Evolutionary conservation across 1,140 invertebrate genomes (phyloP).

Genomic region (Polypedilum pembai): DNA sequence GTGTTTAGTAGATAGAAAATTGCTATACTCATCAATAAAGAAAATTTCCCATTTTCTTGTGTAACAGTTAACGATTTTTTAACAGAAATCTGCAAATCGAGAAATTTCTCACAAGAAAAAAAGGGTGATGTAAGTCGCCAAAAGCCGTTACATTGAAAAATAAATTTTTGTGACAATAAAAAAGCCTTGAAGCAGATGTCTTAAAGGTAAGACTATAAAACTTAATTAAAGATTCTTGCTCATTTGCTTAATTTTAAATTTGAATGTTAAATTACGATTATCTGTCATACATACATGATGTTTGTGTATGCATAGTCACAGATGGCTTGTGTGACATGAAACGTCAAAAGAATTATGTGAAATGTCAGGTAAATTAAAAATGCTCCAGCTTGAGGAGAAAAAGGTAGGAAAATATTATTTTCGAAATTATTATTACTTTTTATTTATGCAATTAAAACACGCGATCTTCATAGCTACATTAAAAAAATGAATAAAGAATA

Average conservation of each 20-base stretch:
- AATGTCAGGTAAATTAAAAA: not conserved
- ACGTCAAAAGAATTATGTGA: constrained; percentile 24
- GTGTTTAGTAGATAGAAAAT: too few relatives aligned
- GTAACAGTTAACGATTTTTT: constrained; percentile 24
- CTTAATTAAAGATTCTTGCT: not conserved
- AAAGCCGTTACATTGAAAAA: not conserved
- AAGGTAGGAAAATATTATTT: not conserved
- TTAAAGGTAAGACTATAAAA: not conserved
- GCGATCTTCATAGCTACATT: not conserved
- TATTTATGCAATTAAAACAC: constrained; percentile 26
- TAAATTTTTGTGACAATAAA: not conserved
- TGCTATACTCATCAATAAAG: constrained; percentile 23
- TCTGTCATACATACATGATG: not conserved
- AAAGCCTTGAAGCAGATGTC: not conserved
- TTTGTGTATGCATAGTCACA: not conserved
- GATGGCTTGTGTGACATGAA: too few relatives aligned
- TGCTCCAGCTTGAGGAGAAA: not conserved
- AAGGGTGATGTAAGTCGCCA: not conserved
- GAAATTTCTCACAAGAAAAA: constrained; percentile 1
- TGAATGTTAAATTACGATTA: constrained; percentile 23
- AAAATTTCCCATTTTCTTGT: not conserved
- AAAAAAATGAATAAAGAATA: not conserved
- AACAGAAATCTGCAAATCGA: not conserved
- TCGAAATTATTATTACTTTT: not conserved
- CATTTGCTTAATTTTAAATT: not conserved